Evolutionary conservation across 2,888 invertebrate species (phyloP), one percentile per base, ranked within the genome.

Genomic region (Phragmatobia fuliginosa): DNA sequence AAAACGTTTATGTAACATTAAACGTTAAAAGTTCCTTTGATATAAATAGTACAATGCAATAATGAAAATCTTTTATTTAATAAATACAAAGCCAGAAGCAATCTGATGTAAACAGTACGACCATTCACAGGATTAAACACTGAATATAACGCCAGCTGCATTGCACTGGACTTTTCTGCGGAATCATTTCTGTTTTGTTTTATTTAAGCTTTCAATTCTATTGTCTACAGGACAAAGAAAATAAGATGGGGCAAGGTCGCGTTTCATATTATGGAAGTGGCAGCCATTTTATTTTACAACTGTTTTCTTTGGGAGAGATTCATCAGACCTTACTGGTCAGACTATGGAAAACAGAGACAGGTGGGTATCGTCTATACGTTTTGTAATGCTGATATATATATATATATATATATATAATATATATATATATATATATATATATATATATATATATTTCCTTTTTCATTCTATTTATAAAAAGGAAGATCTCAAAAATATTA

Each of bases 301-400:
- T 97, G 97, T 87, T 98, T 98, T 84, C 96, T 98, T 49, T 96
- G 97, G 90, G 97, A 97, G 83, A 96, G 97, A 58, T 97, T 98
- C 90, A 96, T 98, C 63, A 85, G 96, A 62, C 97, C 97, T 0
- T 95, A 95, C 70, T 97, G 97, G 92, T 94, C 96, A 21, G 94
- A 96, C 78, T 97, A 96, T 78, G 97, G 97, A 1, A 95, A 96
- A 82, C 92, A 88, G 88, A 84, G 85, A 8, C 87, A 83, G 86
- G 93, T 91, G 74, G 84, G 76, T 76, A 68, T 28, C 5, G 28
- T 25, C n/a, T 5, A 70, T 66, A 67, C 58, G 62, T 45, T 61
- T 21, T 71, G 73, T 68, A 18, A 45, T 32, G 31, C 11, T 56
- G 11, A 25, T 52, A 2, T 10, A n/a, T n/a, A n/a, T n/a, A n/a